phyloP scores from a whole-genome alignment of 2,113 vertebrate genomes.

The Gobiocypris rarus region DNA sequence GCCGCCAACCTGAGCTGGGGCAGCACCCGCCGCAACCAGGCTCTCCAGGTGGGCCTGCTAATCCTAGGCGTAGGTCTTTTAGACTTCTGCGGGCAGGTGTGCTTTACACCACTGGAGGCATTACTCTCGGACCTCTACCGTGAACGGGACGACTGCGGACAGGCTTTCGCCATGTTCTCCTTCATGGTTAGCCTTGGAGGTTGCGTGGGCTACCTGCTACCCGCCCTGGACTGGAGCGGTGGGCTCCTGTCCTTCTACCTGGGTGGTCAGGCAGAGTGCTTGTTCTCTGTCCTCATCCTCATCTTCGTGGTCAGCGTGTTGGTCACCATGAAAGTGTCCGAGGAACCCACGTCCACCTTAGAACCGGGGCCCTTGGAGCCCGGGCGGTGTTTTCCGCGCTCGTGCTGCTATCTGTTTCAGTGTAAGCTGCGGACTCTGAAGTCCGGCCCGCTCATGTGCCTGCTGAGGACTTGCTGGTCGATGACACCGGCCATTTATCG shows the following conservation, averaged over 20 bases:
- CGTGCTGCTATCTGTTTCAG: slow-evolving; percentile 69
- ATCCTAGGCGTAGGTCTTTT: slow-evolving; percentile 80
- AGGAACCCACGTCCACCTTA: slow-evolving; percentile 60
- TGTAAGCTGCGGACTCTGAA: slow-evolving; percentile 70
- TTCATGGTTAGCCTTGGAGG: slow-evolving; percentile 83
- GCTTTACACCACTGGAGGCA: slow-evolving; percentile 80
- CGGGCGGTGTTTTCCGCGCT: slow-evolving; percentile 58
- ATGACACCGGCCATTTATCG: slow-evolving; percentile 79
- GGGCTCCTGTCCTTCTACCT: slow-evolving; percentile 73
- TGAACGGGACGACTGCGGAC: slow-evolving; percentile 75
- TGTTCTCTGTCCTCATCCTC: slow-evolving; percentile 77
- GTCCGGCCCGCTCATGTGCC: slow-evolving; percentile 72
- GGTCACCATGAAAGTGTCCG: slow-evolving; percentile 79
- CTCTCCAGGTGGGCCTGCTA: slow-evolving; percentile 76
- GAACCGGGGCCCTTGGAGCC: slow-evolving; percentile 56
- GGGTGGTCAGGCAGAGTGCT: slow-evolving; percentile 78
- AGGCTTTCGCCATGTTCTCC: slow-evolving; percentile 81
- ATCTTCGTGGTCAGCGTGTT: slow-evolving; percentile 77
- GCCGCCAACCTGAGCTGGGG: slow-evolving; percentile 71
- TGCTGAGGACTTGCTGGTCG: slow-evolving; percentile 76
- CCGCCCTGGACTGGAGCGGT: slow-evolving; percentile 76
- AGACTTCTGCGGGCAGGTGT: slow-evolving; percentile 82
- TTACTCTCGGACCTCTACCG: slow-evolving; percentile 78
- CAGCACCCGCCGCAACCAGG: slow-evolving; percentile 52
- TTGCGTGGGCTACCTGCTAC: slow-evolving; percentile 79